These are phyloP conservation scores for Drosophila varians DNA, from an alignment of 1,140 invertebrate genomes.

Conservation along the genomic window DNA sequence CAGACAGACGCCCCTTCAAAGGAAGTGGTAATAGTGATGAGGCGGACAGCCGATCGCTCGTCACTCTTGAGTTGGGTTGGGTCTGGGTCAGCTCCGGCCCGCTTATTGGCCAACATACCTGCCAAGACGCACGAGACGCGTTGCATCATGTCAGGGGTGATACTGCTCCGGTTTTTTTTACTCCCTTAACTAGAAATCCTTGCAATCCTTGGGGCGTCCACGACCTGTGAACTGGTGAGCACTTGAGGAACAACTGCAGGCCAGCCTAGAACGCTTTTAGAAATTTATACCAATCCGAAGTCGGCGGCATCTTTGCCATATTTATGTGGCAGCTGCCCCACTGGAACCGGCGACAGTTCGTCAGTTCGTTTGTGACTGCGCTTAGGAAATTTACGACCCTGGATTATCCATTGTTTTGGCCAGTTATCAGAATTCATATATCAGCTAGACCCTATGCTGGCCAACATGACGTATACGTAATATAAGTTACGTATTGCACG, in stretches of 20 bases:
- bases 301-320: conserved; percentile 73
- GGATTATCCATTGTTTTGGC: conserved; percentile 71
- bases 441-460: conserved; percentile 27
- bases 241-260: conserved; percentile 52
- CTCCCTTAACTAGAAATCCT: not conserved
- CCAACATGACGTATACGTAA: conserved; percentile 63
- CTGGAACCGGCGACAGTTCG: conserved; percentile 50
- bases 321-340: conserved; percentile 68
- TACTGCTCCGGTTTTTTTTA: not conserved
- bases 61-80: conserved; percentile 66
- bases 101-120: conserved; percentile 61
- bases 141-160: conserved; percentile 38
- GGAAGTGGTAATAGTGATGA: conserved; percentile 77
- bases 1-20: conserved; percentile 75
- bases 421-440: conserved; percentile 67
- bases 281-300: conserved; percentile 62
- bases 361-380: conserved; percentile 64
- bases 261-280: conserved; percentile 15
- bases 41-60: conserved; percentile 53
- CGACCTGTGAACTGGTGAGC: conserved; percentile 20
- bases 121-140: conserved; percentile 37
- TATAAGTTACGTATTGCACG: conserved; percentile 54
- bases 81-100: conserved; percentile 22
- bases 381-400: conserved; percentile 72
- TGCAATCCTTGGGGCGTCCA: conserved; percentile 30